phyloP scores from a whole-genome alignment of 2,113 vertebrate species.

The Corythaeola cristata region DNA sequence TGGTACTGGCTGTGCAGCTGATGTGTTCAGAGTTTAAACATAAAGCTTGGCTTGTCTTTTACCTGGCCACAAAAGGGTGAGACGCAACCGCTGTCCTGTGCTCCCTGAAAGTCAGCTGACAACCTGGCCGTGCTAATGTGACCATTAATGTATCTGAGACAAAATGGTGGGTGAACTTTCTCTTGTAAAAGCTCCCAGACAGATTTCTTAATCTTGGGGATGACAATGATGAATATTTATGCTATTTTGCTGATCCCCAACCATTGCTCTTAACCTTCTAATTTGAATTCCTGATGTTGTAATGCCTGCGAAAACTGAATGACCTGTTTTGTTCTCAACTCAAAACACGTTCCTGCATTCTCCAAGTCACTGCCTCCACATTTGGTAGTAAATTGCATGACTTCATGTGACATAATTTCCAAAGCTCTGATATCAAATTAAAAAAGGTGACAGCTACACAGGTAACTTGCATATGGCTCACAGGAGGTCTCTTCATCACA shows the following conservation, averaged over 20 bases:
- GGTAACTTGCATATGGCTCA: not conserved
- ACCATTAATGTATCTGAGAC: not conserved
- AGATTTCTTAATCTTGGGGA: not conserved
- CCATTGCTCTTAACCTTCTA: not conserved
- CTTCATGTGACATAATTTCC: not conserved
- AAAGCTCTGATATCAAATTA: not conserved
- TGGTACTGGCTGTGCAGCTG: not conserved
- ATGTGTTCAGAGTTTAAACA: not conserved
- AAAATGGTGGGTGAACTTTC: not conserved
- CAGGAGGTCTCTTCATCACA: not conserved
- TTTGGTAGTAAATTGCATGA: not conserved
- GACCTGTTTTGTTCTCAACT: not conserved
- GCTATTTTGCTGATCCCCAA: not conserved
- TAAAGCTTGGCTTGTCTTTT: not conserved
- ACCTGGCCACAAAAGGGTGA: not conserved
- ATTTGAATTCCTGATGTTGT: not conserved
- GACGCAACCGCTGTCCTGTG: not conserved
- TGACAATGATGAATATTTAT: not conserved
- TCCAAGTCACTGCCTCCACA: not conserved
- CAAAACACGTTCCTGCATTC: rapidly evolving
- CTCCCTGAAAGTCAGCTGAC: not conserved
- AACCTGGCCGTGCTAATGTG: not conserved
- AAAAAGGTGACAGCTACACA: not conserved
- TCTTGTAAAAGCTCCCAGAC: not conserved
- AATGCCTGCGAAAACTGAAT: not conserved